Evolutionary conservation across 1,140 invertebrate species (phyloP).

Genomic region (Homalodisca vitripennis): DNA sequence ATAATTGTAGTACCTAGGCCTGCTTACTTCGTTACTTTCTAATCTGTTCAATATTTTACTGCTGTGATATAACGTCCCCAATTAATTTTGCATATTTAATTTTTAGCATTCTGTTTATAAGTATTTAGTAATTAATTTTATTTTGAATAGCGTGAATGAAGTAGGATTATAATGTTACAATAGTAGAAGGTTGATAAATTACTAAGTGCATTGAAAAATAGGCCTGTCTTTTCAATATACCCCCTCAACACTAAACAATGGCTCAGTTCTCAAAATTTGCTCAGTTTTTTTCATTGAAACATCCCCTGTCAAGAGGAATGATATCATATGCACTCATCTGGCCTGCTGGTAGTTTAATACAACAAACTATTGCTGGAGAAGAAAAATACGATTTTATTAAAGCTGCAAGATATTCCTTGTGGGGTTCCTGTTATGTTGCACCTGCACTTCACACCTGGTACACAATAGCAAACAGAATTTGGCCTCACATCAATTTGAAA

Average conservation of each 20-base stretch:
- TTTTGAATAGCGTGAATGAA: too few relatives aligned
- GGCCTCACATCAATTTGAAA: conserved; percentile 61
- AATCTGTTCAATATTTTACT: too few relatives aligned
- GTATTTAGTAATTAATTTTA: too few relatives aligned
- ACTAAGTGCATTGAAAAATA: too few relatives aligned
- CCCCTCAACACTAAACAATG: neutral
- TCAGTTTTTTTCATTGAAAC: conserved; percentile 50
- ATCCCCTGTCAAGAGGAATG: conserved; percentile 65
- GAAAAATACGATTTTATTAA: conserved; percentile 56
- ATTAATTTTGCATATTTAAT: too few relatives aligned
- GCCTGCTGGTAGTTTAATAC: conserved; percentile 63
- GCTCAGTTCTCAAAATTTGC: conserved; percentile 41
- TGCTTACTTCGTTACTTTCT: too few relatives aligned
- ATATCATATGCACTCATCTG: conserved; percentile 69
- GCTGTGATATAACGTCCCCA: too few relatives aligned
- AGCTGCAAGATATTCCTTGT: conserved; percentile 63
- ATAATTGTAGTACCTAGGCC: too few relatives aligned
- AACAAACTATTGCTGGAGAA: conserved; percentile 58
- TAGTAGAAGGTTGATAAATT: too few relatives aligned
- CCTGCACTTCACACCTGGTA: conserved; percentile 71
- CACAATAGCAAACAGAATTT: conserved; percentile 58
- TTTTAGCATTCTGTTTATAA: too few relatives aligned
- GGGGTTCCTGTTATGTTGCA: conserved; percentile 67
- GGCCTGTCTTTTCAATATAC: too few relatives aligned
- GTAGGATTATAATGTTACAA: too few relatives aligned